phyloP scores from a whole-genome alignment of 2,797 vertebrate species.

The Borostomias antarcticus region DNA sequence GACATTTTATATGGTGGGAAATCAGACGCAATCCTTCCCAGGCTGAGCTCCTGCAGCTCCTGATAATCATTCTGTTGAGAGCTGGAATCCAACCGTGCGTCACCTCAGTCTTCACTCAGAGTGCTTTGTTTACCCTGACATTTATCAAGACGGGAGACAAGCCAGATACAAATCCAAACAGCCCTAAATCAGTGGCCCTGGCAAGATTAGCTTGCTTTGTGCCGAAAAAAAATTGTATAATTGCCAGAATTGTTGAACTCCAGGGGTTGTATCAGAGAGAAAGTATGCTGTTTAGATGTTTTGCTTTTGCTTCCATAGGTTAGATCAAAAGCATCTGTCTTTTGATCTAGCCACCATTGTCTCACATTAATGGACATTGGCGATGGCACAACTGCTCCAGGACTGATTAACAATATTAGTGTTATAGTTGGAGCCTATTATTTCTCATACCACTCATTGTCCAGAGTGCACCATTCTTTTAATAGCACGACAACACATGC shows the following conservation, averaged over 20 bases:
- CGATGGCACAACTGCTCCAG: constrained; percentile 50
- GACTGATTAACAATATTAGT: constrained; percentile 62
- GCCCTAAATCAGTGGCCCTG: constrained; percentile 46
- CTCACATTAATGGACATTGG: constrained; percentile 21
- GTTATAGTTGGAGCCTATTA: constrained; percentile 57
- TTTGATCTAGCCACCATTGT: too few species aligned
- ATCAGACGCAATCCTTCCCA: constrained; percentile 71
- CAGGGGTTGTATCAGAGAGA: background rate
- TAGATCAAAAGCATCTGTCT: background rate
- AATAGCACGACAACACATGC: constrained; percentile 47
- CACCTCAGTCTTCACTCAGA: constrained; percentile 57
- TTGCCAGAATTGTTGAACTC: background rate
- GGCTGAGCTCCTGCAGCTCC: constrained; percentile 64
- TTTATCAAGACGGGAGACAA: constrained; percentile 54
- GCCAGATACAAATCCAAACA: constrained; percentile 45
- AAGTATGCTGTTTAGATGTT: background rate
- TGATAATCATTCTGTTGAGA: constrained; percentile 68
- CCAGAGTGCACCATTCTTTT: constrained; percentile 49
- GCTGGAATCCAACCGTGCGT: constrained; percentile 66
- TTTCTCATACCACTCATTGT: constrained; percentile 61
- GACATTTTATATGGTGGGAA: constrained; percentile 78
- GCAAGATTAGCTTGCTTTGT: constrained; percentile 10
- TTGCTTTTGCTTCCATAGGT: background rate
- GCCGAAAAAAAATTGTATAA: background rate
- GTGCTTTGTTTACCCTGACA: constrained; percentile 67